Evolutionary conservation across 2,113 vertebrate species (phyloP).

Genomic region (Istiophorus platypterus): DNA sequence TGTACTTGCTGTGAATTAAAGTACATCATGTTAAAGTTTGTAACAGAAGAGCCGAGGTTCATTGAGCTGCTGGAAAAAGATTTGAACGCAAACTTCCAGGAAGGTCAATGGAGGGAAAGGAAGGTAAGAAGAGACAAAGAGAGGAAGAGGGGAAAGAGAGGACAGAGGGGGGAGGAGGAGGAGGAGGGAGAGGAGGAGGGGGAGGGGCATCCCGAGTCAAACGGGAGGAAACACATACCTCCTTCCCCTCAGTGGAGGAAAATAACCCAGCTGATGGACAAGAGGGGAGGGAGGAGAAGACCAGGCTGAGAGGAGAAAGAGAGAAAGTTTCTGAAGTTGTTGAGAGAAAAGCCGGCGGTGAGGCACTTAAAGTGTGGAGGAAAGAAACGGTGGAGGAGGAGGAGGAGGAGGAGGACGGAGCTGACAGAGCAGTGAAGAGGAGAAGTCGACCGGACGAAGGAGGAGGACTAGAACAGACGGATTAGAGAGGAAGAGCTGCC

Average conservation of each 20-base stretch:
- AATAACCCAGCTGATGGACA: conserved; percentile 48
- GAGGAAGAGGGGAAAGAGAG: conserved; percentile 66
- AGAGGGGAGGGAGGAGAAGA: conserved; percentile 29
- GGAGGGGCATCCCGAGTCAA: conserved; percentile 55
- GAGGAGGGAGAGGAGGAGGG: conserved; percentile 51
- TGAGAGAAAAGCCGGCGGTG: neutral
- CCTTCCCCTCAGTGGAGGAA: conserved; percentile 46
- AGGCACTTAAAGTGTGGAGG: neutral
- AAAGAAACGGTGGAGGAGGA: neutral
- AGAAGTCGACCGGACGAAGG: neutral
- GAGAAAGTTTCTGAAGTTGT: conserved; percentile 43
- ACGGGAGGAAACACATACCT: conserved; percentile 67
- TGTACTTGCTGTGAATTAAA: too few species aligned
- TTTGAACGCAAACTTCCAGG: conserved; percentile 48
- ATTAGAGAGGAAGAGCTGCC: conserved; percentile 7
- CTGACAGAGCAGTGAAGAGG: neutral
- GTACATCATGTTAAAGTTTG: too few species aligned
- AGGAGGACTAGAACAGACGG: neutral
- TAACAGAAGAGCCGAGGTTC: too few species aligned
- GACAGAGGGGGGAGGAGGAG: conserved; percentile 72
- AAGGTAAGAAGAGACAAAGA: conserved; percentile 71
- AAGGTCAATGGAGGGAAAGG: conserved; percentile 34
- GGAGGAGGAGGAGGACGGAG: conserved; percentile 15
- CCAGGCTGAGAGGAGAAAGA: conserved; percentile 8
- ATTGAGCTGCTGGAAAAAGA: neutral